Base-by-base conservation (phyloP, 2,888 invertebrate species). In the Sialis fuliginosa region DNA sequence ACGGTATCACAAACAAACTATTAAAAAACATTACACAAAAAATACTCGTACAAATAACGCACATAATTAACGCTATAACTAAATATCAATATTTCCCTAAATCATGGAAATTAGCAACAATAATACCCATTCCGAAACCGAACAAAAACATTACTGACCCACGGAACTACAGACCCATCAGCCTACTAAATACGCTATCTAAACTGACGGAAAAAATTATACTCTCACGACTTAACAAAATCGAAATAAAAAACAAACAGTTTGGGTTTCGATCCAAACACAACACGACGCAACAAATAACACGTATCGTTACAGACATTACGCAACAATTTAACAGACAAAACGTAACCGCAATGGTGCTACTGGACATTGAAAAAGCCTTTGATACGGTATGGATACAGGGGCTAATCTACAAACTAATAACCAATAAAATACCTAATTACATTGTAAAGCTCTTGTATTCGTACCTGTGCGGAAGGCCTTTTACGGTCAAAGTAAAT, bases 311-410 rank as follows among this genome's bases (percentile, higher is more conserved):
- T 1, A 55, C 56, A 37, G 52, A 56, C 34, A 53, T 57, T 5
- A 47, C 43, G 1, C 41, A 52, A 5, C 53, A 54, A 5, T 58
- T 55, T 12, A 58, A 60, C 44, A 52, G 51, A 41, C 51, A 54
- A 2, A 49, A 52, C 6, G 45, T 49, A 2, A 58, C 58, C n/a
- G 52, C 52, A 0, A 53, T 59, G 51, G 44, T 55, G 1, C 48
- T 61, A n/a, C 44, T 61, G 10, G 58, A 61, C 40, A 56, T 61
- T 7, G 55, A 57, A 46, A 59, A 60, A 51, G 60, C 61, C 0
- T 63, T 63, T 41, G 58, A 62, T 45, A 22, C 52, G 40, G 58
- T 60, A 0, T 59, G 59, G 56, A 52, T 54, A n/a, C 48, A 55
- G n/a, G 56, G 57, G 5, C 54, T 61, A 3, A 50, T 58, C 1